These are phyloP conservation scores for Invenusta paracnida DNA, from an alignment of 2,888 invertebrate species.

Conservation along the genomic window DNA sequence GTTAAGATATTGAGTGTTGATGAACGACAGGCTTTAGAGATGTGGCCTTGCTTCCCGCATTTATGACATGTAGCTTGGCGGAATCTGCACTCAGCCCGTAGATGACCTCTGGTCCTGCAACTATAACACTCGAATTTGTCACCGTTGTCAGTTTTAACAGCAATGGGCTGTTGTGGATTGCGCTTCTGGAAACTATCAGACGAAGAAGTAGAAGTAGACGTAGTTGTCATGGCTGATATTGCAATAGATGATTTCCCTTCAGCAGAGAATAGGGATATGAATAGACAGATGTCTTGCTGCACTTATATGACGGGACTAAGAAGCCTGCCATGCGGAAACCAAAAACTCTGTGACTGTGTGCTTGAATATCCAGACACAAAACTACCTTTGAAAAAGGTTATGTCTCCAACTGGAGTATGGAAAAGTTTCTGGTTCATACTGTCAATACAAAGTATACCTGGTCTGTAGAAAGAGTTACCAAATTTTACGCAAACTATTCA, in stretches of 20 bases:
- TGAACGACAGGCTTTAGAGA: neutral
- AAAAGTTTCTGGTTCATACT: too few species aligned
- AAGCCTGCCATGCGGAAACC: too few species aligned
- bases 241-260: neutral
- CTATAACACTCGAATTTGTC: neutral
- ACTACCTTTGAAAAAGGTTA: too few species aligned
- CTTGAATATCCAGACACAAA: too few species aligned
- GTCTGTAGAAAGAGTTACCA: too few species aligned
- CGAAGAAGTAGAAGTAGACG: neutral
- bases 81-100: neutral
- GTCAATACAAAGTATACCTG: too few species aligned
- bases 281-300: too few species aligned
- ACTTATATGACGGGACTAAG: too few species aligned
- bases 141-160: neutral
- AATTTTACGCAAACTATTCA: too few species aligned
- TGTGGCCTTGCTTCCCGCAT: neutral
- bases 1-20: neutral
- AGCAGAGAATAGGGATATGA: too few species aligned
- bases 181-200: neutral
- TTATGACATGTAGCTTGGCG: neutral
- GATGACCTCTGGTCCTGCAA: neutral
- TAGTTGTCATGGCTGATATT: neutral
- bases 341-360: too few species aligned
- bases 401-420: too few species aligned
- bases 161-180: neutral